Base-by-base conservation (phyloP, 2,797 vertebrate species). In the Siniperca undulata region DNA sequence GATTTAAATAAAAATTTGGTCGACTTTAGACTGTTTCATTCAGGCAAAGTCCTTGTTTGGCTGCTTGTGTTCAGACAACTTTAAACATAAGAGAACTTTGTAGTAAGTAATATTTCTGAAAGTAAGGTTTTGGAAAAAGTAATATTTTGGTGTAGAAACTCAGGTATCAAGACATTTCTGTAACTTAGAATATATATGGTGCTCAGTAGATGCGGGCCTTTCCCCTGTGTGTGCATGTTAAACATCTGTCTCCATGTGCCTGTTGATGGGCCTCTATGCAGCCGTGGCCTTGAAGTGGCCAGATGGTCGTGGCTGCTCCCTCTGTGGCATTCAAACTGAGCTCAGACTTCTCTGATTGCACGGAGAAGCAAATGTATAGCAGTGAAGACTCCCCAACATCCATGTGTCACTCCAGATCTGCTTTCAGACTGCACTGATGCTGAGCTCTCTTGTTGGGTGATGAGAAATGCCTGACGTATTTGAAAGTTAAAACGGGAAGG, bases 201-300 rank as follows among this genome's bases (percentile, higher is more conserved):
- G 62, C 59, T 36, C 36, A 10, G 69, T 46, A 22, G 74, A 70
- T 56, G 30, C 30, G 30, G 7, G 59, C 53, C 65, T 74, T 52
- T 55, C 62, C 34, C 53, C 67, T 19, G 61, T 7, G 34, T 36
- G 66, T 78, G 59, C 44, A 80, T 66, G 85, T 64, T 74, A 8
- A 92, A 89, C 92, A 92, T 91, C 88, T 92, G 91, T 80, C 86
- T 89, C 82, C 78, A 76, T 83, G 85, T 85, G 93, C 77, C 66
- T 79, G 85, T 27, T 77, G 85, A 90, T 55, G 90, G 78, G 67
- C 34, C 68, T 36, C 58, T 22, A 59, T 38, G 44, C 67, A 64
- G 82, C 69, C 58, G 73, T 56, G 78, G 72, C 89, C 84, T 89
- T 91, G 91, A 90, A 92, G 89, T 81, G 89, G 84, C 91, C 94